Evolutionary conservation across 2,888 invertebrate genomes (phyloP), one percentile per base, ranked within the genome.

Genomic region (Philopedon plagiatum): DNA sequence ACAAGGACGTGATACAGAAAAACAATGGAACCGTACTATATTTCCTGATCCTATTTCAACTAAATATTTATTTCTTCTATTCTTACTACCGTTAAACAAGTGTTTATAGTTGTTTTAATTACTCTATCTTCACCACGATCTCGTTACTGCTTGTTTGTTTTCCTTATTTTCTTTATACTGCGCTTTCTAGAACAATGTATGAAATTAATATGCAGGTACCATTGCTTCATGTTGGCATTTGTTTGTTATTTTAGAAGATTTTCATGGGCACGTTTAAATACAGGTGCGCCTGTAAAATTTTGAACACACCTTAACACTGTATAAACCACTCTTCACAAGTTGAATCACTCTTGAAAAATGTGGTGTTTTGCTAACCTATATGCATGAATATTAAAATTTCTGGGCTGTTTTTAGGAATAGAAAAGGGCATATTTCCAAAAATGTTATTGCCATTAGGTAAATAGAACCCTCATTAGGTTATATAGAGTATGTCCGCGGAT

Each of bases 1-100:
- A 46, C 61, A 61, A 61, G 61, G 61, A 61, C 61, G 23, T 46
- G 61, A 61, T 61, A 61, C 21, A 41, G 58, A 58, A 37, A 37
- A 41, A 58, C 41, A 58, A 58, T 58, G 9, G 58, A 58, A 41
- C 41, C n/a, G 41, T 46, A 61, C 46, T 61, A 11, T 57, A 61
- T 46, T 61, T 61, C 61, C 61, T 46, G 46, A 46, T 61, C 13
- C 26, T 44, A 29, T 46, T 29, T 46, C 5, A 46, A 21, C 15
- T 19, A n/a, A n/a, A n/a, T 11, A 13, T 13, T n/a, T 9, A 29
- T 61, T 46, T 37, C 11, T 39, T 23, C 15, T 32, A 29, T 26
- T 9, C n/a, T 41, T 46, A 46, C 19, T 13, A 46, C 32, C 61
- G 46, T 61, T 46, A 46, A 58, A 26, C 46, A 61, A 32, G 61